Evolutionary conservation across 2,888 invertebrate genomes (phyloP), one percentile per base, ranked within the genome.

Genomic region (Drosophila sordidula): DNA sequence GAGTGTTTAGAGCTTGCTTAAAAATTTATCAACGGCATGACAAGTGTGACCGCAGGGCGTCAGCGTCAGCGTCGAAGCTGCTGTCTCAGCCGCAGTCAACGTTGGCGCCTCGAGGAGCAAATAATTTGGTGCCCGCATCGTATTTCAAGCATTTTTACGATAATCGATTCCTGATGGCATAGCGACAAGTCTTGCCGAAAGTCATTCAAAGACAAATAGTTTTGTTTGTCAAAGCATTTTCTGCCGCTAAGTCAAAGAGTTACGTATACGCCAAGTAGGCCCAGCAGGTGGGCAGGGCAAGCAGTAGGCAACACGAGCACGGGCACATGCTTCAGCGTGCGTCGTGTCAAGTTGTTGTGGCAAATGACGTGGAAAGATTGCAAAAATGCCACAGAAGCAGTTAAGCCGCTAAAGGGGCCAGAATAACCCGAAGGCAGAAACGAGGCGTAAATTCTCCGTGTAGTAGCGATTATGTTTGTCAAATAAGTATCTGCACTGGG

Each of bases 1-100:
- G 80, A 86, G 87, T 90, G 82, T 90, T 89, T 87, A 87, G 88
- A 78, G 82, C 75, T 82, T 75, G 80, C 82, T 90, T 85, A 87
- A 89, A 90, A 81, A 88, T 88, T 87, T 89, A 87, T 89, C 73
- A 87, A 73, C 64, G 70, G 70, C 78, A 85, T 82, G 84, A 87
- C 80, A 82, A 87, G 84, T 83, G 77, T 75, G 85, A 77, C 77
- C 70, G 79, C 78, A 71, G 66, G 73, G 73, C 78, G 55, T 67
- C 74, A 59, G 18, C 57, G 22, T 26, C 42, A 39, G 18, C 18
- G 18, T 18, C 18, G 2, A 26, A 45, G 18, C 25, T 42, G 32
- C 59, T 22, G 45, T 36, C 46, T 36, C 38, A 42, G 26, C 26
- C 42, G 44, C 64, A 34, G 44, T 14, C 44, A 14, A 18, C 34